Evolutionary conservation across 35 echinoderm and acorn worm genomes (phyloP).

Genomic region (Amphiura filiformis): DNA sequence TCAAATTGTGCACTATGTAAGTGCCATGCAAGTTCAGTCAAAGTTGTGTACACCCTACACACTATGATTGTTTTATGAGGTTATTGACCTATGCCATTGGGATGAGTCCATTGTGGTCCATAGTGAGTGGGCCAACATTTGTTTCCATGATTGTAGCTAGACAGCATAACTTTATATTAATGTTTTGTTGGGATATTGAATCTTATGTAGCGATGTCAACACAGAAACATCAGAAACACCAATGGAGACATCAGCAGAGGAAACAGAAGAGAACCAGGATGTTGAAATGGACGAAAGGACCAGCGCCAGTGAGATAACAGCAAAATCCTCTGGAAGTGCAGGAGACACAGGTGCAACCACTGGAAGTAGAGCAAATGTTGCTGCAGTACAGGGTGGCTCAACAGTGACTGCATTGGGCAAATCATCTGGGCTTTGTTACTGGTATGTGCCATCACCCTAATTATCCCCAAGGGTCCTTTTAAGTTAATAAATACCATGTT

Average conservation of each 20-base stretch:
- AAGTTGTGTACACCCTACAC: no score
- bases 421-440: neutral
- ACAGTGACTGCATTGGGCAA: neutral
- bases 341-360: no score
- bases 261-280: neutral
- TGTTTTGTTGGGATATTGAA: no score
- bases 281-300: neutral
- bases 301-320: neutral
- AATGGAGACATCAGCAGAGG: slow-evolving; percentile 5
- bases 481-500: neutral
- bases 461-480: neutral
- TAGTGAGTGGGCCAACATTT: no score
- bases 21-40: no score
- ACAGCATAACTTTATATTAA: no score
- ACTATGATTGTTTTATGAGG: no score
- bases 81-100: no score
- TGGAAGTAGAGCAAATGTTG: no score
- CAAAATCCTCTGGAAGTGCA: neutral
- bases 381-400: neutral
- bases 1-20: no score
- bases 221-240: neutral
- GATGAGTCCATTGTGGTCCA: no score
- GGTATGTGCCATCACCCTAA: neutral
- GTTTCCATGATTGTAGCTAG: no score
- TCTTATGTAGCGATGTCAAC: neutral